phyloP scores from a whole-genome alignment of 2,797 vertebrate species.

The Oryzias sinensis region DNA sequence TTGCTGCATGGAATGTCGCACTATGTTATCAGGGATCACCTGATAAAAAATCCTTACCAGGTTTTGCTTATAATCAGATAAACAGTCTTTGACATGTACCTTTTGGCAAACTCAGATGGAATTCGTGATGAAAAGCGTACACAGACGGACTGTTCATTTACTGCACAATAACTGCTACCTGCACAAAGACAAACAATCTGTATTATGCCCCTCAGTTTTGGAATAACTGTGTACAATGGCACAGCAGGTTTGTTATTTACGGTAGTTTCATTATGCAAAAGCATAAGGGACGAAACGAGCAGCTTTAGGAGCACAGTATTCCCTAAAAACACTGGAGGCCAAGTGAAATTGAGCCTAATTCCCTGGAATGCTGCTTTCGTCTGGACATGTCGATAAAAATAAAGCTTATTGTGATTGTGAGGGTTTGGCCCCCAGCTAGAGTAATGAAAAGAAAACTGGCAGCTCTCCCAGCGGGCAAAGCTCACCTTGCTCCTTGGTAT shows the following conservation, averaged over 20 bases:
- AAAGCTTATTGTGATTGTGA: conserved; percentile 77
- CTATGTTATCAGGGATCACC: conserved; percentile 27
- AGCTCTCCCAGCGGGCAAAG: conserved; percentile 58
- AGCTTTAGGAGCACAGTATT: conserved; percentile 55
- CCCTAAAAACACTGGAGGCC: conserved; percentile 74
- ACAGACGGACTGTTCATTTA: conserved; percentile 19
- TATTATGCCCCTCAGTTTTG: conserved; percentile 28
- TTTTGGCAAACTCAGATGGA: conserved; percentile 37
- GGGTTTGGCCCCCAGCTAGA: conserved; percentile 63
- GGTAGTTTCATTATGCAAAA: conserved; percentile 28
- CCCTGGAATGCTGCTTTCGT: conserved; percentile 78
- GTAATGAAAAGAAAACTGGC: conserved; percentile 77
- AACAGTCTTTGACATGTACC: conserved; percentile 28
- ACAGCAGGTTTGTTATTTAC: conserved; percentile 32
- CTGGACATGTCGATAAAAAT: conserved; percentile 75
- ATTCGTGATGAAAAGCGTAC: conserved; percentile 29
- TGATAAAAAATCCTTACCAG: conserved; percentile 34
- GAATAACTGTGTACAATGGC: conserved; percentile 39
- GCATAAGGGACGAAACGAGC: conserved; percentile 2
- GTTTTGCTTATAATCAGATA: conserved; percentile 47
- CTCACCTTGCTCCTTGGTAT: conserved; percentile 53
- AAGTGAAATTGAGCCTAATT: conserved; percentile 81
- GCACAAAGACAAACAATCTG: conserved; percentile 31
- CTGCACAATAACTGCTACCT: conserved; percentile 16
- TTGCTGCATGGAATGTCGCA: conserved; percentile 16